Percentiles rank a stretch among this genome's conserved stretches.
Evolutionary conservation across 2,888 invertebrate genomes (phyloP).

Genomic region (Leptinotarsa peninsularis): DNA sequence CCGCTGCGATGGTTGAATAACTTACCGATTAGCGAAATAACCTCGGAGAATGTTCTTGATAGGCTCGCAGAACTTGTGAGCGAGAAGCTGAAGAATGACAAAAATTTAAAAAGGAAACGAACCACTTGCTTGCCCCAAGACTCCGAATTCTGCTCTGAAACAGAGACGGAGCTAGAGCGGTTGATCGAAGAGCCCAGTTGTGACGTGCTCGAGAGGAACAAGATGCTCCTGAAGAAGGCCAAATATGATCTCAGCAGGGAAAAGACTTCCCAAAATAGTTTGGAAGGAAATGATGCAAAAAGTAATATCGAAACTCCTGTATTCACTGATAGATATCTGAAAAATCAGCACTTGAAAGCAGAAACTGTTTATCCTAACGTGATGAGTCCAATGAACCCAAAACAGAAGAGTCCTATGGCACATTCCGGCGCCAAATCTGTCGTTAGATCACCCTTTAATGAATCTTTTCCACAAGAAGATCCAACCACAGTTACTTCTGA

Average conservation of each 20-base stretch:
- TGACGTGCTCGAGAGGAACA: slow-evolving; percentile 46
- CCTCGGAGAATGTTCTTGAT: slow-evolving; percentile 42
- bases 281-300: slow-evolving; percentile 5
- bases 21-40: slow-evolving; percentile 22
- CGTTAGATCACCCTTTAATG: background rate
- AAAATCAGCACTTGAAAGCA: background rate
- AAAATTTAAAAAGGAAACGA: slow-evolving; percentile 28
- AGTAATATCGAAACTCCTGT: background rate
- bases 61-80: slow-evolving; percentile 47
- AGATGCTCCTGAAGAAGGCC: slow-evolving; percentile 41
- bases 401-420: too few relatives aligned
- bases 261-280: slow-evolving; percentile 16
- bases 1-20: slow-evolving; percentile 13
- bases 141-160: slow-evolving; percentile 47
- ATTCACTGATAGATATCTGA: background rate
- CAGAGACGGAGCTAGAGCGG: slow-evolving; percentile 47
- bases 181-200: slow-evolving; percentile 37
- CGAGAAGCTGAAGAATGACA: slow-evolving; percentile 38
- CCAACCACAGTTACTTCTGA: background rate
- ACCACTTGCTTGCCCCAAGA: background rate
- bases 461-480: background rate
- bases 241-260: slow-evolving; percentile 25
- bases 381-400: background rate
- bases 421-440: background rate
- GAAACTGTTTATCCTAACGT: background rate